A percentile compares a stretch with the other conserved stretches of the same genome.
These are phyloP conservation scores for Polydesmus complanatus DNA, from an alignment of 2,888 invertebrate genomes.

Conservation along the genomic window DNA sequence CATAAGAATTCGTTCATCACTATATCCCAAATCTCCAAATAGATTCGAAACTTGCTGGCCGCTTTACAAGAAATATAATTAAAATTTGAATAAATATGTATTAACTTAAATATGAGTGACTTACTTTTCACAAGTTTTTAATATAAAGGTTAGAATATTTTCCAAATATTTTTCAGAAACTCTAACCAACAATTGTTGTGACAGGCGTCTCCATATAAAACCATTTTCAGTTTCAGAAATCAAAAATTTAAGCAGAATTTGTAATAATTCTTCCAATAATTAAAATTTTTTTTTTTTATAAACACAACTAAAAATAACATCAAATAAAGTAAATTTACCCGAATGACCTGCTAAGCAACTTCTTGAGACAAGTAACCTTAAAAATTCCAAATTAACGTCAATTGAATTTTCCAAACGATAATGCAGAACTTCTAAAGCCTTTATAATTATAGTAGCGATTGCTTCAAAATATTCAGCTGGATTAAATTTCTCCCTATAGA, in stretches of 20 bases:
- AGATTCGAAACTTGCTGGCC: conserved; percentile 8
- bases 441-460: conserved; percentile 1
- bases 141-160: not conserved
- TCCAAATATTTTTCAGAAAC: conserved; percentile 14
- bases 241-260: not conserved
- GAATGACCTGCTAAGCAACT: conserved; percentile 12
- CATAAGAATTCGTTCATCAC: not conserved
- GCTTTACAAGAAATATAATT: not conserved
- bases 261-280: not conserved
- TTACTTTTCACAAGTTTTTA: not conserved
- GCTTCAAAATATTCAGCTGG: conserved; percentile 5
- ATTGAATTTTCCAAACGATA: not conserved
- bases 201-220: conserved; percentile 15
- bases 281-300: too few species aligned
- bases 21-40: conserved; percentile 2
- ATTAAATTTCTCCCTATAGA: conserved; percentile 8
- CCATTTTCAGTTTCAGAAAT: conserved; percentile 5
- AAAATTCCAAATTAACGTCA: conserved; percentile 12
- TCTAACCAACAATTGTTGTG: conserved; percentile 3
- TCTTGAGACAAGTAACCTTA: conserved; percentile 9
- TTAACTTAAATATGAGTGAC: not conserved
- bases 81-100: not conserved
- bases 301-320: too few species aligned
- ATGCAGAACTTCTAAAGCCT: not conserved
- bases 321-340: conserved; percentile 4